phyloP scores from a whole-genome alignment of 2,113 vertebrate species.

The Cephalopholis sonnerati region DNA sequence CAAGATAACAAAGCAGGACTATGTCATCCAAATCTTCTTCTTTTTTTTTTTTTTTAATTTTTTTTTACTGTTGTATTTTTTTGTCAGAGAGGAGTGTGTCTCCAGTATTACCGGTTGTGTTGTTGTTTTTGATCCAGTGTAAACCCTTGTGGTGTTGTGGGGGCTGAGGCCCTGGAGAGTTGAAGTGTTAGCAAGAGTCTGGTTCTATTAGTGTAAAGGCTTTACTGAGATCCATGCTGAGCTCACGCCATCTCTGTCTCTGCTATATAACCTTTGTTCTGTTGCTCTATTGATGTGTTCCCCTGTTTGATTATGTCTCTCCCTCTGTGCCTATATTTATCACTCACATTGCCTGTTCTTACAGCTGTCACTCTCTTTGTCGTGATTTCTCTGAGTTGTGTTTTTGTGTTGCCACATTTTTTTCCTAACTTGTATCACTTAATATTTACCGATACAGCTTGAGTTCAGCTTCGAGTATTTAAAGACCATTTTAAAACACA shows the following conservation, averaged over 20 bases:
- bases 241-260: conserved; percentile 31
- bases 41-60: not conserved
- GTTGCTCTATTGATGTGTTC: conserved; percentile 41
- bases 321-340: conserved; percentile 17
- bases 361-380: conserved; percentile 28
- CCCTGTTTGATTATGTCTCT: conserved; percentile 37
- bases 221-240: conserved; percentile 59
- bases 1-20: conserved; percentile 29
- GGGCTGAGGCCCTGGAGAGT: conserved; percentile 37
- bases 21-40: not conserved
- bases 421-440: not conserved
- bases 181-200: conserved; percentile 42
- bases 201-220: conserved; percentile 57
- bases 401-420: conserved; percentile 27
- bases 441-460: not conserved
- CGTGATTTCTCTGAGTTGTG: not conserved
- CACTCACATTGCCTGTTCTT: not conserved
- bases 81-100: conserved; percentile 24
- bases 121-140: conserved; percentile 55
- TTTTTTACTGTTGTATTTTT: conserved; percentile 10
- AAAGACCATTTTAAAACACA: conserved; percentile 35
- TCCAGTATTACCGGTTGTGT: conserved; percentile 12
- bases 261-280: conserved; percentile 45
- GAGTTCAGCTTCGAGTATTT: conserved; percentile 27
- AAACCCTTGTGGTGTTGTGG: conserved; percentile 33